Evolutionary conservation across 1,140 invertebrate genomes (phyloP).

Genomic region (Scaptomyza graminum): DNA sequence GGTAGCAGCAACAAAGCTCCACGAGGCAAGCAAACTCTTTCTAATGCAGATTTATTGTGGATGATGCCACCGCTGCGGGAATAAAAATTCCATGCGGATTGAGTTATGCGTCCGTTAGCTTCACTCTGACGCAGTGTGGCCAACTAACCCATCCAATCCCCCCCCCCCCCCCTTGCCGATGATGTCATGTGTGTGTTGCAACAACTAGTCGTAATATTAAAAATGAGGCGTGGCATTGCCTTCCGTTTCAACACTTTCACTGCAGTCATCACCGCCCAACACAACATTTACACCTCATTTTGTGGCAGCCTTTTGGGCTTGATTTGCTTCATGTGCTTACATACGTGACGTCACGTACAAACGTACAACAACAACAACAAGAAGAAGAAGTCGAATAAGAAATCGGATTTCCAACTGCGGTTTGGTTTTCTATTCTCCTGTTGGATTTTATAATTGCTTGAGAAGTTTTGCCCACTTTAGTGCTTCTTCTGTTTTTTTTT

Average conservation of each 20-base stretch:
- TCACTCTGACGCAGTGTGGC: conserved; percentile 44
- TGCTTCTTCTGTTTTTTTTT: conserved; percentile 9
- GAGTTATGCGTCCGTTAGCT: conserved; percentile 82
- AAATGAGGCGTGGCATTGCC: conserved; percentile 29
- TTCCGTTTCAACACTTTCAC: conserved; percentile 67
- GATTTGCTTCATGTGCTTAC: neutral
- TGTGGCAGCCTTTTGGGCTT: conserved; percentile 31
- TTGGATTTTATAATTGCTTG: conserved; percentile 74
- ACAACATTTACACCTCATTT: conserved; percentile 48
- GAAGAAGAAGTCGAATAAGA: neutral
- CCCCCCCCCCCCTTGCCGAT: conserved; percentile 24
- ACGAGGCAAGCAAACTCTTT: conserved; percentile 18
- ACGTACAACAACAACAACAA: neutral
- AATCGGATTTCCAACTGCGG: conserved; percentile 26
- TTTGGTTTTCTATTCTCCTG: conserved; percentile 33
- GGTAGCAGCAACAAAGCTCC: neutral
- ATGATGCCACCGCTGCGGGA: conserved; percentile 78
- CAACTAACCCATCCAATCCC: neutral
- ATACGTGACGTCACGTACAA: conserved; percentile 60
- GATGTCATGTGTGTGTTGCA: conserved; percentile 62
- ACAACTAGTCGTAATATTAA: neutral
- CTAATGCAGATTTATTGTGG: conserved; percentile 82
- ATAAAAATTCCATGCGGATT: conserved; percentile 82
- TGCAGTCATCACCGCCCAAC: conserved; percentile 47
- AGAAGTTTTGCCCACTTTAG: conserved; percentile 54